phyloP scores from a whole-genome alignment of 2,797 vertebrate genomes.

The Mareca penelope region DNA sequence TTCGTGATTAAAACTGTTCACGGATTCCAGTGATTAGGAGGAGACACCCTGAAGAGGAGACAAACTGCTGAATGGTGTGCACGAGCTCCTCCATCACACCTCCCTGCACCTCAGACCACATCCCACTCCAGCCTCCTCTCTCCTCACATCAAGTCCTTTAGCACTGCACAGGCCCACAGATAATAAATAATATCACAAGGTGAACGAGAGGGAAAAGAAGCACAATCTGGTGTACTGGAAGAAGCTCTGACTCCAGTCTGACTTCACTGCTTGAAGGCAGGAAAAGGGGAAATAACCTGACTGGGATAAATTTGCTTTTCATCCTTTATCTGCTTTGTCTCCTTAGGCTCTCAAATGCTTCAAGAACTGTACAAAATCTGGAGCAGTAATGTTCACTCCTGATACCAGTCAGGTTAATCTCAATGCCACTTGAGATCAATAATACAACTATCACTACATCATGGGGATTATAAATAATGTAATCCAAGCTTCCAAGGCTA shows the following conservation, averaged over 20 bases:
- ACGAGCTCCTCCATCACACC: not conserved
- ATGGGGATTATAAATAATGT: not conserved
- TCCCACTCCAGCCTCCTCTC: not conserved
- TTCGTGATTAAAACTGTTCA: not conserved
- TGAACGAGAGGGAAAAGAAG: not conserved
- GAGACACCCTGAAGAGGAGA: not conserved
- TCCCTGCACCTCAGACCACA: not conserved
- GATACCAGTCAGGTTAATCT: not conserved
- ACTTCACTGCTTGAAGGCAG: not conserved
- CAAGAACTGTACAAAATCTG: not conserved
- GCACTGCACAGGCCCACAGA: not conserved
- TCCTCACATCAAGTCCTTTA: not conserved
- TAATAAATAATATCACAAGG: not conserved
- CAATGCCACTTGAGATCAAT: not conserved
- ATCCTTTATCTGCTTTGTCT: not conserved
- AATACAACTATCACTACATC: not conserved
- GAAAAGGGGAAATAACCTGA: not conserved
- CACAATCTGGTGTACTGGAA: not conserved
- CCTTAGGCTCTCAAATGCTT: not conserved
- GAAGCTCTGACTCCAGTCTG: not conserved
- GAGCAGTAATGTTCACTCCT: not conserved
- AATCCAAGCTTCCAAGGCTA: not conserved
- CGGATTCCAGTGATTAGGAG: not conserved
- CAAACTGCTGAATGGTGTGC: not conserved
- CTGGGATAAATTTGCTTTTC: not conserved